Evolutionary conservation across 2,797 vertebrate species (phyloP).

Genomic region (Fistularia commersonii): DNA sequence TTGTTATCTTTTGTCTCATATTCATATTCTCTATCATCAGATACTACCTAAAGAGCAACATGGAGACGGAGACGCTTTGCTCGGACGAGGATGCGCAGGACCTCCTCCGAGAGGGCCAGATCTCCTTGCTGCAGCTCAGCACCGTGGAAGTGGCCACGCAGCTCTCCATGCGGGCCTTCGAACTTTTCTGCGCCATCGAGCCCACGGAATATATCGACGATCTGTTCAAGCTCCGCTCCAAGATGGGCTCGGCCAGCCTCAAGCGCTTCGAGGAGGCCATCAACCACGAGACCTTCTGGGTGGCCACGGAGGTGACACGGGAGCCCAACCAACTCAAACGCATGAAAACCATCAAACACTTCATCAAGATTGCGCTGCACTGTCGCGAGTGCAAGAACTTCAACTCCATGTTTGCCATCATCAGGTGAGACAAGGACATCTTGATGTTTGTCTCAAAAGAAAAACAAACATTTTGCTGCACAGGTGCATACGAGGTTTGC

Average conservation of each 20-base stretch:
- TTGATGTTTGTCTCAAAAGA: neutral
- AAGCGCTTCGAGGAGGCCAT: slow-evolving; percentile 98
- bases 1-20: too few relatives aligned
- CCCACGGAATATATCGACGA: slow-evolving; percentile 98
- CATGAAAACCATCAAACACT: slow-evolving; percentile 98
- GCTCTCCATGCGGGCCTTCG: slow-evolving; percentile 95
- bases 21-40: slow-evolving; percentile 51
- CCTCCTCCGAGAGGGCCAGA: slow-evolving; percentile 89
- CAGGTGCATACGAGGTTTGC: neutral
- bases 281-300: slow-evolving; percentile 99
- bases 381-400: slow-evolving; percentile 99
- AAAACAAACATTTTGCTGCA: neutral
- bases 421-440: slow-evolving; percentile 79
- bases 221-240: slow-evolving; percentile 89
- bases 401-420: slow-evolving; percentile 99
- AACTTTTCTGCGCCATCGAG: slow-evolving; percentile 95
- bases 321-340: slow-evolving; percentile 97
- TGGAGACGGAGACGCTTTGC: slow-evolving; percentile 98
- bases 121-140: slow-evolving; percentile 92
- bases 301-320: slow-evolving; percentile 91
- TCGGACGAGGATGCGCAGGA: slow-evolving; percentile 98
- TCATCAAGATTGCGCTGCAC: slow-evolving; percentile 97
- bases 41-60: slow-evolving; percentile 98
- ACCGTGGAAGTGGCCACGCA: slow-evolving; percentile 96
- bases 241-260: slow-evolving; percentile 84